A percentile compares a stretch with the other conserved stretches of the same genome.
phyloP scores from a whole-genome alignment of 2,797 vertebrate genomes.

The Manis javanica region DNA sequence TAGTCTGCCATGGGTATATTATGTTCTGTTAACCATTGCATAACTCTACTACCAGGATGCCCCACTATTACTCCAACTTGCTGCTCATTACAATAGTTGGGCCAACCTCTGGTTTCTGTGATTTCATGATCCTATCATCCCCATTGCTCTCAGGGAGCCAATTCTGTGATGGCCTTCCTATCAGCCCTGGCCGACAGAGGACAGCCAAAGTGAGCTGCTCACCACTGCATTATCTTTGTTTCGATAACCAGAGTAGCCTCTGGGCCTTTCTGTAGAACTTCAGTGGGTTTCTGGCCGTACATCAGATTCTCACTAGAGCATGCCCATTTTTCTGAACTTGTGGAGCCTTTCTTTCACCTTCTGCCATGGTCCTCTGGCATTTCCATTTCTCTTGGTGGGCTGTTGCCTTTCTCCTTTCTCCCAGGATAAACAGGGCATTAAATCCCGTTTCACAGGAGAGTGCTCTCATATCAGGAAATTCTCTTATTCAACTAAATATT shows the following conservation, averaged over 20 bases:
- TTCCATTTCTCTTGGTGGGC: background rate
- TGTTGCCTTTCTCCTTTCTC: background rate
- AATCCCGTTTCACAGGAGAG: background rate
- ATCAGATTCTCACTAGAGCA: background rate
- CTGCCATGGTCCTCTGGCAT: background rate
- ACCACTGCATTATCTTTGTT: background rate
- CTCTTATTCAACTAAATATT: background rate
- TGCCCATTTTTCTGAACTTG: background rate
- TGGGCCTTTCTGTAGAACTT: background rate
- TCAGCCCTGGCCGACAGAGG: background rate
- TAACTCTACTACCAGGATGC: background rate
- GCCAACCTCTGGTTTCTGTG: background rate
- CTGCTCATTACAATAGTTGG: background rate
- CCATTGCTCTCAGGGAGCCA: background rate
- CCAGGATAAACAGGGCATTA: background rate
- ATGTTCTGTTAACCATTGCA: background rate
- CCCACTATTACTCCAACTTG: background rate
- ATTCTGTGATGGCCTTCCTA: background rate
- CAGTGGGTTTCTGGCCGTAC: background rate
- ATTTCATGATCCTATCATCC: background rate
- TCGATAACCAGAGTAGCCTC: background rate
- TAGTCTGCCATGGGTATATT: background rate
- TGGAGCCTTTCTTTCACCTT: background rate
- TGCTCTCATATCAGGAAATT: background rate
- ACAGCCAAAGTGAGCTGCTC: background rate